phyloP scores from a whole-genome alignment of 2,888 invertebrate species.

The Phlogophora meticulosa region DNA sequence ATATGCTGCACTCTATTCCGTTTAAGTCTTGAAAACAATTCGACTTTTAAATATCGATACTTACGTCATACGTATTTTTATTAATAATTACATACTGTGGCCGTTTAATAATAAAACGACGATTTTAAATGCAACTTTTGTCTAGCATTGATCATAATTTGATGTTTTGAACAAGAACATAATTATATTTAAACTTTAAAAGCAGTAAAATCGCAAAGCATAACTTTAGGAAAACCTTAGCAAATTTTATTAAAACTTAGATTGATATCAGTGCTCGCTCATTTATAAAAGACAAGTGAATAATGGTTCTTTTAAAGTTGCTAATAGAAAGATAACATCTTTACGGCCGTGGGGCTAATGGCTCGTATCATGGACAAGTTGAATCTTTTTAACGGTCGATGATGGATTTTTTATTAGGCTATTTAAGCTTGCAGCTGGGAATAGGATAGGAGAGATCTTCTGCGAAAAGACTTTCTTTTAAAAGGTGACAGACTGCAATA shows the following conservation, averaged over 20 bases:
- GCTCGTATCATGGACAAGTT: background rate
- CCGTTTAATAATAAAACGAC: too few relatives aligned
- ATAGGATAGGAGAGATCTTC: background rate
- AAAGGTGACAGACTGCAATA: background rate
- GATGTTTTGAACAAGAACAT: background rate
- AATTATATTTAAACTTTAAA: background rate
- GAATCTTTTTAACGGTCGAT: background rate
- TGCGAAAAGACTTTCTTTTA: background rate
- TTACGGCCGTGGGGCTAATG: conserved; percentile 14
- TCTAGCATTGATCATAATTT: too few relatives aligned
- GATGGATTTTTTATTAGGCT: background rate
- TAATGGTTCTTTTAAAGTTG: conserved; percentile 48
- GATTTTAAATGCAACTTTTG: background rate
- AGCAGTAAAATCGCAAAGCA: background rate
- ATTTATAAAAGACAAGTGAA: conserved; percentile 37
- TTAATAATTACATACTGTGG: too few relatives aligned
- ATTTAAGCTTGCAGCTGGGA: background rate
- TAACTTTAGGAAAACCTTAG: conserved; percentile 10
- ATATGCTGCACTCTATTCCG: conserved; percentile 2
- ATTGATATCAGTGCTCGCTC: conserved; percentile 17
- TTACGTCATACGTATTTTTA: too few relatives aligned
- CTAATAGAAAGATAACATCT: conserved; percentile 40
- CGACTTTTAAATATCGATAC: too few relatives aligned
- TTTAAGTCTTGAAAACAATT: conserved; percentile 8
- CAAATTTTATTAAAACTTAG: conserved; percentile 32